Conservation (phyloP, 2,113 vertebrate genomes). For the western clawed frog (Xenopus tropicalis) region DNA sequence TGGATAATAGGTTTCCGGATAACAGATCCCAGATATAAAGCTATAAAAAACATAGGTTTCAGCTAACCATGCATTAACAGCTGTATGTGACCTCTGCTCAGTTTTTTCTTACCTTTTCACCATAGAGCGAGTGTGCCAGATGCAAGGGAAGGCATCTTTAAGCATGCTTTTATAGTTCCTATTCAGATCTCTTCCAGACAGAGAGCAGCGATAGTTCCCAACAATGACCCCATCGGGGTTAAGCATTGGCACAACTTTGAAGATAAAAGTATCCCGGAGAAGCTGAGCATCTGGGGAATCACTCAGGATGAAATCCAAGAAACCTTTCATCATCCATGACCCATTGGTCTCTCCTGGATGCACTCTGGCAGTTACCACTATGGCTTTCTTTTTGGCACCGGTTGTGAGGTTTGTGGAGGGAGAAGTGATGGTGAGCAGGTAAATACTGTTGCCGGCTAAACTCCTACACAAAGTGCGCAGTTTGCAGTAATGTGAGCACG, state of each 20-base stretch:
- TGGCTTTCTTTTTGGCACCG: constrained; percentile 62
- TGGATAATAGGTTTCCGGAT: too few species aligned
- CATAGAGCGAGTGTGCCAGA: constrained; percentile 83
- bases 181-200: constrained; percentile 84
- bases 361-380: constrained; percentile 80
- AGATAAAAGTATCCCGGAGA: constrained; percentile 81
- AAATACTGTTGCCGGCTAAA: constrained; percentile 79
- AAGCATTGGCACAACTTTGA: constrained; percentile 91
- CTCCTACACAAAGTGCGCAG: constrained; percentile 77
- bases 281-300: constrained; percentile 72
- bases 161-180: constrained; percentile 73
- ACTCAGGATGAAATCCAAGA: constrained; percentile 83
- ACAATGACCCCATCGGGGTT: constrained; percentile 92
- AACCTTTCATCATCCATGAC: constrained; percentile 90
- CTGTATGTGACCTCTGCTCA: too few species aligned
- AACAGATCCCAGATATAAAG: too few species aligned
- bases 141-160: constrained; percentile 71
- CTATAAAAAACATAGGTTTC: too few species aligned
- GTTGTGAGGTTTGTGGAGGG: constrained; percentile 38
- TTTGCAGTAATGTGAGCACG: constrained; percentile 65
- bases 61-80: too few species aligned
- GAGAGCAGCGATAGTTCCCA: constrained; percentile 87
- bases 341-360: constrained; percentile 83
- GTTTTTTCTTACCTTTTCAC: constrained; percentile 73
- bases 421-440: constrained; percentile 78